Conservation (phyloP, 2,797 vertebrate genomes). For the Tragopan temminckii region DNA sequence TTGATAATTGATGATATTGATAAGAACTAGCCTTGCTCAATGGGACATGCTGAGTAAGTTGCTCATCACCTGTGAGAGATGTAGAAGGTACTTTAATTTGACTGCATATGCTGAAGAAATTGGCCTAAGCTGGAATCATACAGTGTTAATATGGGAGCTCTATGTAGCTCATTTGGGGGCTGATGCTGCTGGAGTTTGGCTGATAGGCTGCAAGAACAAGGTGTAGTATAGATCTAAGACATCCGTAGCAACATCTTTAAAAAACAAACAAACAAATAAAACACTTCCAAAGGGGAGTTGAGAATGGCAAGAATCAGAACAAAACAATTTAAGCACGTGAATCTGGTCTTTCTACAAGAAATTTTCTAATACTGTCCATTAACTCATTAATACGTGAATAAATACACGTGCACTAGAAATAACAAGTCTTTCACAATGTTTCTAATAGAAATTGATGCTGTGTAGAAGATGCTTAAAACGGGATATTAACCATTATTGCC, state of each 20-base stretch:
- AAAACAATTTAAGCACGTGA: background rate
- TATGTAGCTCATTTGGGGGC: background rate
- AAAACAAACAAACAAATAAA: background rate
- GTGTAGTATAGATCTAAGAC: fast-evolving
- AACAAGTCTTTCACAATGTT: background rate
- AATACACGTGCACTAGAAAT: background rate
- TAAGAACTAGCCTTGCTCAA: background rate
- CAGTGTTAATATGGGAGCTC: background rate
- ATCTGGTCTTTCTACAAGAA: background rate
- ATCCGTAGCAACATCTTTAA: background rate
- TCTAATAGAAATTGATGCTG: background rate
- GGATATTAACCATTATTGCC: background rate
- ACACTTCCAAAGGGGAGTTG: background rate
- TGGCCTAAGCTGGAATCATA: background rate
- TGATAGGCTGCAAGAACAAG: background rate
- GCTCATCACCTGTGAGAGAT: background rate
- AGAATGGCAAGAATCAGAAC: background rate
- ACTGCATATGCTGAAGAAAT: background rate
- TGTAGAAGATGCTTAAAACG: background rate
- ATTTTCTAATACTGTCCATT: fast-evolving
- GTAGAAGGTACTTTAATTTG: background rate
- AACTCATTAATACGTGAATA: background rate
- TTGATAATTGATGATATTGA: background rate
- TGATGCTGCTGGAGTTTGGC: background rate
- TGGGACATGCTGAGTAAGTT: background rate